These are phyloP conservation scores for Callaeas wilsoni DNA, from an alignment of 2,113 vertebrate species.

Conservation along the genomic window DNA sequence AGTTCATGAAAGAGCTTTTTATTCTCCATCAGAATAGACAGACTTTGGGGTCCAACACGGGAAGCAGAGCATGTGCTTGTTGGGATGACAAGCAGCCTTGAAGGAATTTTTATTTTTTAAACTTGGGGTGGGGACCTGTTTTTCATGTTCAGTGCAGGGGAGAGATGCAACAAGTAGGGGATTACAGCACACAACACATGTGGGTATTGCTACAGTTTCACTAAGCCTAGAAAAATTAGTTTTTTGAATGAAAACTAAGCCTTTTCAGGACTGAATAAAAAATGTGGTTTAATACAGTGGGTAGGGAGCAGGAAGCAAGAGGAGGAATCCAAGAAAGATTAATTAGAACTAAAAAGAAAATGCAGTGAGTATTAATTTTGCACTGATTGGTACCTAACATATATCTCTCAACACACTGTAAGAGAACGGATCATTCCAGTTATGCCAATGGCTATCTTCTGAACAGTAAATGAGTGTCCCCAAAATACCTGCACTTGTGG, in stretches of 20 bases:
- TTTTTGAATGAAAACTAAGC: not conserved
- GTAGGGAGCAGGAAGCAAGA: not conserved
- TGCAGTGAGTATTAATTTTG: not conserved
- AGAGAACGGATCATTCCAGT: not conserved
- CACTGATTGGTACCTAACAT: not conserved
- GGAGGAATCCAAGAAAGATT: not conserved
- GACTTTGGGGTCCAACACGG: not conserved
- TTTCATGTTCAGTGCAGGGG: not conserved
- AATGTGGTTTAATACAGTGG: not conserved
- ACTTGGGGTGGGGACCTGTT: not conserved
- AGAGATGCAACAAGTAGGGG: not conserved
- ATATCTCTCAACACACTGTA: not conserved
- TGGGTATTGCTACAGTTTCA: not conserved
- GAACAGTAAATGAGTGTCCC: not conserved
- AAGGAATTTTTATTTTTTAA: not conserved
- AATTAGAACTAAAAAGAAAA: not conserved
- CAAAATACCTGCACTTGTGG: not conserved
- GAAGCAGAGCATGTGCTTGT: not conserved
- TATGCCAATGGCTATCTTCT: not conserved
- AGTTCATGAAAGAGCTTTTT: not conserved
- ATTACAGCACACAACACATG: fast-evolving
- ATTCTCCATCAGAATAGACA: not conserved
- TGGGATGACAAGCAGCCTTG: not conserved
- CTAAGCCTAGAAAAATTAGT: not conserved
- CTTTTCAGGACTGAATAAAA: not conserved